phyloP scores from a whole-genome alignment of 2,113 vertebrate species.

The Lycocorax pyrrhopterus region DNA sequence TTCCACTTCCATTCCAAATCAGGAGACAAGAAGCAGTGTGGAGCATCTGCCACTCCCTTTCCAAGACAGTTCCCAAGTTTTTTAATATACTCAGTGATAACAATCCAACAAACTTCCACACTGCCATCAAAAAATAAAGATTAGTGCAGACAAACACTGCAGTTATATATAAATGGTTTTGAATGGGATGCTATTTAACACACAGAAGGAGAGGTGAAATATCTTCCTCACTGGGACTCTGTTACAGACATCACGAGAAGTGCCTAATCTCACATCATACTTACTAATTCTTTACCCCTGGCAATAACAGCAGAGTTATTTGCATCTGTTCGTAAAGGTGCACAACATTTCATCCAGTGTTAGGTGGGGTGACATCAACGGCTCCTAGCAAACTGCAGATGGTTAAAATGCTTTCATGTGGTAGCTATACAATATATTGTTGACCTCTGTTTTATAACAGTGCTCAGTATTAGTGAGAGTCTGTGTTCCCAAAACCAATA shows the following conservation, averaged over 20 bases:
- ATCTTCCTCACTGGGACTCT: not conserved
- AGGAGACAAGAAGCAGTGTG: not conserved
- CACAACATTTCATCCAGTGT: not conserved
- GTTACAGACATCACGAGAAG: not conserved
- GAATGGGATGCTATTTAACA: not conserved
- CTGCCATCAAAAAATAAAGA: not conserved
- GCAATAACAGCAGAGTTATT: not conserved
- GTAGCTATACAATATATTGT: not conserved
- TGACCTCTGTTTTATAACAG: not conserved
- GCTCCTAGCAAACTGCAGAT: not conserved
- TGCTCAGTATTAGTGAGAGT: not conserved
- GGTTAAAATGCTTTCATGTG: not conserved
- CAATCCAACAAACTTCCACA: not conserved
- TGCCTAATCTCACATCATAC: not conserved
- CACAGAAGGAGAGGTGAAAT: not conserved
- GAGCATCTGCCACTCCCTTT: not conserved
- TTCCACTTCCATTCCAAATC: not conserved
- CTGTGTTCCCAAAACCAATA: not conserved
- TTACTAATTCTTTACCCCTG: not conserved
- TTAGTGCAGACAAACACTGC: not conserved
- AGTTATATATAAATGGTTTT: not conserved
- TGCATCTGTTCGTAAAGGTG: not conserved
- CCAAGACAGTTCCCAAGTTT: accelerated
- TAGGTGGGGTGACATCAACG: not conserved
- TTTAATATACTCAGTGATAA: not conserved